Evolutionary conservation across 2,888 invertebrate species (phyloP).

Genomic region (Caradrina kadenii): DNA sequence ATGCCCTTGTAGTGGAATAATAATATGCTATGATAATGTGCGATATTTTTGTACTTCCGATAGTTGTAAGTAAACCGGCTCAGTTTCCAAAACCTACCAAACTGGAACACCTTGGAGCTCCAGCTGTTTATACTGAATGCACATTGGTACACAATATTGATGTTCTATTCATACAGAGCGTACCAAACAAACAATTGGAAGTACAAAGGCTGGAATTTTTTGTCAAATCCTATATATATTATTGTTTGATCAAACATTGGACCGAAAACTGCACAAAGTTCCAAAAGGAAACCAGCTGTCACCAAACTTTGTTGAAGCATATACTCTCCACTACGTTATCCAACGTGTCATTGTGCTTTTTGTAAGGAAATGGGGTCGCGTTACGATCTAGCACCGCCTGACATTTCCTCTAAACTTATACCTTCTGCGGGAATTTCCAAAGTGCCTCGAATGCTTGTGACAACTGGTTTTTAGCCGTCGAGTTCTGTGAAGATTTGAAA

Average conservation of each 20-base stretch:
- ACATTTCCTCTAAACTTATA: constrained; percentile 45
- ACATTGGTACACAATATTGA: background rate
- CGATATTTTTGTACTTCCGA: too few relatives aligned
- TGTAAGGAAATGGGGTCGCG: constrained; percentile 43
- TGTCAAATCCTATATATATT: background rate
- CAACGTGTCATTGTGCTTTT: constrained; percentile 50
- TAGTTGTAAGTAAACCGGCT: too few relatives aligned
- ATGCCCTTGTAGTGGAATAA: too few relatives aligned
- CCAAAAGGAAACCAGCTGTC: constrained; percentile 2
- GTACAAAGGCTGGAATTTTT: background rate
- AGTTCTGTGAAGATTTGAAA: constrained; percentile 31
- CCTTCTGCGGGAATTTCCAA: constrained; percentile 36
- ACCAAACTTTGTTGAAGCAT: constrained; percentile 26
- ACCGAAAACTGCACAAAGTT: constrained; percentile 4
- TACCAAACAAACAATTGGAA: background rate
- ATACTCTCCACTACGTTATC: constrained; percentile 38
- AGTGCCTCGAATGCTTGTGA: constrained; percentile 47
- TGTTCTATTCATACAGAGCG: background rate
- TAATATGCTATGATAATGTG: too few relatives aligned
- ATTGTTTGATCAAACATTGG: constrained; percentile 18
- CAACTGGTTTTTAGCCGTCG: constrained; percentile 53
- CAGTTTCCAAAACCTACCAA: background rate
- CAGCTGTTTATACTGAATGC: background rate
- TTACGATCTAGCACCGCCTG: constrained; percentile 41
- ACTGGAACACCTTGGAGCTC: background rate